Evolutionary conservation across 2,113 vertebrate species (phyloP).

Genomic region (Corythoichthys haematopterus): DNA sequence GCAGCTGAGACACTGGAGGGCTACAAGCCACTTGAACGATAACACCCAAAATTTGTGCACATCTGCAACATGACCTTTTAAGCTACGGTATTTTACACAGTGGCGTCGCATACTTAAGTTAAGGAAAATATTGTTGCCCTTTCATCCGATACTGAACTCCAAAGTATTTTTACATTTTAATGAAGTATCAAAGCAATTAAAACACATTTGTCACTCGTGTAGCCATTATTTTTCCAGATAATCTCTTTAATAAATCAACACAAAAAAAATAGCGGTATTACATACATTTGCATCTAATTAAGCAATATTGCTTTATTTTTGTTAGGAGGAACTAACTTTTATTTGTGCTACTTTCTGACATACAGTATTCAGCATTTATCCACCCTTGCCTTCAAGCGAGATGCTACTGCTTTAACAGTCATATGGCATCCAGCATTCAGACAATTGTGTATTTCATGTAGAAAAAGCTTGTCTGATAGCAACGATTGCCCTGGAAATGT

Average conservation of each 20-base stretch:
- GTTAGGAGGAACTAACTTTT: neutral
- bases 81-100: neutral
- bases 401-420: too few relatives aligned
- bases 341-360: neutral
- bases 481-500: neutral
- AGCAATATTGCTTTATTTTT: neutral
- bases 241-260: neutral
- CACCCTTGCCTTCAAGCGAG: neutral
- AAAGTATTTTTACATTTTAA: neutral
- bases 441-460: too few relatives aligned
- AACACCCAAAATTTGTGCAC: neutral
- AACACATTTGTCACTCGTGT: neutral
- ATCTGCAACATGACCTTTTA: constrained; percentile 49
- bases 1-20: constrained; percentile 29
- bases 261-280: neutral
- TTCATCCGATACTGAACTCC: neutral
- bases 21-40: constrained; percentile 30
- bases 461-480: too few relatives aligned
- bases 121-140: neutral
- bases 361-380: neutral
- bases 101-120: neutral
- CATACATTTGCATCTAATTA: neutral
- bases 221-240: neutral
- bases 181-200: neutral
- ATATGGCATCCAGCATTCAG: too few relatives aligned